These are phyloP conservation scores for Acanthurus tractus DNA, from an alignment of 2,797 vertebrate genomes.

Conservation along the genomic window DNA sequence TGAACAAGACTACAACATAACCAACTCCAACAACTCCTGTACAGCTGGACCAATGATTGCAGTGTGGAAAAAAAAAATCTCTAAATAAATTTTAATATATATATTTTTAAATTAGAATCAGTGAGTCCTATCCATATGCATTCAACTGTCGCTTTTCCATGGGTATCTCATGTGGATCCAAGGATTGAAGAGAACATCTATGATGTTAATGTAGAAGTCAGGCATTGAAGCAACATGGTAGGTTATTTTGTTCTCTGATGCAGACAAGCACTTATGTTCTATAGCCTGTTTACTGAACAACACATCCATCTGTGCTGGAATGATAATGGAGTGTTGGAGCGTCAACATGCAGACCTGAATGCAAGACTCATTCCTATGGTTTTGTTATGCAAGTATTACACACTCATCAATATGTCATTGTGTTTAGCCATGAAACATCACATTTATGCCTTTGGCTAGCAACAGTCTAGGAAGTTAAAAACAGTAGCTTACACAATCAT, in stretches of 20 bases:
- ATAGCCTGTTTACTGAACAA: slow-evolving; percentile 47
- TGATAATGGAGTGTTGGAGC: slow-evolving; percentile 42
- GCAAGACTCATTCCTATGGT: slow-evolving; percentile 65
- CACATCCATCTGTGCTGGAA: slow-evolving; percentile 56
- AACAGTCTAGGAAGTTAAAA: slow-evolving; percentile 85
- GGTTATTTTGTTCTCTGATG: slow-evolving; percentile 42
- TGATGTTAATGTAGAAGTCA: slow-evolving; percentile 52
- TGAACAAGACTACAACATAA: slow-evolving; percentile 84
- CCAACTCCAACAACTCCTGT: slow-evolving; percentile 74
- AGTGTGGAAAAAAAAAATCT: slow-evolving; percentile 56
- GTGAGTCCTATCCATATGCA: slow-evolving; percentile 68
- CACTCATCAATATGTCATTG: slow-evolving; percentile 48
- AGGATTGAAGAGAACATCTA: slow-evolving; percentile 54
- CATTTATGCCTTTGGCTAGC: slow-evolving; percentile 80
- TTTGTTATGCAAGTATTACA: slow-evolving; percentile 65
- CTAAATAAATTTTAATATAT: slow-evolving; percentile 67
- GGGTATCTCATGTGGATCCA: slow-evolving; percentile 23
- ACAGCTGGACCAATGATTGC: slow-evolving; percentile 80
- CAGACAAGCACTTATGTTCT: slow-evolving; percentile 55
- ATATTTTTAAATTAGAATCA: slow-evolving; percentile 80
- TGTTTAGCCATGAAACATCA: slow-evolving; percentile 70
- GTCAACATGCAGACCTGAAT: slow-evolving; percentile 61
- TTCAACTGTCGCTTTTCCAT: slow-evolving; percentile 58
- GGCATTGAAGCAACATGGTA: slow-evolving; percentile 56
- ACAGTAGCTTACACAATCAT: slow-evolving; percentile 90